phyloP scores from a whole-genome alignment of 2,888 invertebrate species.

The Calameuta filiformis region DNA sequence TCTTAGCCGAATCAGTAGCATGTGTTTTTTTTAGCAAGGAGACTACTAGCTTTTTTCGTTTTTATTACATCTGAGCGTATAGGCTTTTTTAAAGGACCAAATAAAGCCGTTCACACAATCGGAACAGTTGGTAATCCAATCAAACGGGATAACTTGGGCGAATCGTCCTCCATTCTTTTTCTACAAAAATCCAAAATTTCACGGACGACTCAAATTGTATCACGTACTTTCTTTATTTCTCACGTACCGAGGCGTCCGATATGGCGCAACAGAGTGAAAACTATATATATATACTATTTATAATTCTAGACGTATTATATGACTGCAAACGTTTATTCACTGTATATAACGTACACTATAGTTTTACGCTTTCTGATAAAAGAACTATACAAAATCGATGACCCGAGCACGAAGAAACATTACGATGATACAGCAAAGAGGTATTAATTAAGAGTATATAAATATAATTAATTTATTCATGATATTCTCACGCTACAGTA shows the following conservation, averaged over 20 bases:
- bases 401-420: background rate
- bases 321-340: background rate
- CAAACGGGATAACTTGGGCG: background rate
- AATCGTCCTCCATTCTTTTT: background rate
- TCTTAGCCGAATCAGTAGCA: background rate
- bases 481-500: background rate
- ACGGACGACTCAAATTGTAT: background rate
- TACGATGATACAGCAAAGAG: background rate
- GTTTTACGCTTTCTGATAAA: background rate
- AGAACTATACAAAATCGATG: background rate
- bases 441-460: background rate
- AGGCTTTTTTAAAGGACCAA: background rate
- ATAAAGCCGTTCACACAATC: background rate
- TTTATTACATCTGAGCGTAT: background rate
- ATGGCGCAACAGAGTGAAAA: background rate
- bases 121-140: background rate
- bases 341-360: too few relatives aligned
- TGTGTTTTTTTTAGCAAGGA: background rate
- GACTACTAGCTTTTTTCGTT: background rate
- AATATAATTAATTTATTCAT: background rate
- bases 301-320: background rate
- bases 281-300: background rate
- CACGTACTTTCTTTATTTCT: background rate
- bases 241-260: background rate
- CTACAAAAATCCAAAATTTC: background rate